Conservation (phyloP, 1,140 invertebrate genomes). For the silkworm (Bombyx mori) region ASM3026992v2 NC_085118.1:8363501-8364000, state of each 20-base stretch:
- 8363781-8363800: conserved; percentile 9
- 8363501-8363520: no score
- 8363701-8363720: conserved; percentile 8
- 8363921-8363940: no score
- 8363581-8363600: no score
- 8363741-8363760: conserved; percentile 9
- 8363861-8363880: conserved; percentile 1
- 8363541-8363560: no score
- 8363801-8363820: conserved; percentile 1
- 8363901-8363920: no score
- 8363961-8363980: no score
- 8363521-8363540: no score
- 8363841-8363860: background rate
- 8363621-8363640: background rate
- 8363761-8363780: conserved; percentile 9
- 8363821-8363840: conserved; percentile 1
- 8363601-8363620: background rate
- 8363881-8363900: background rate
- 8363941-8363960: no score
- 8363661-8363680: conserved; percentile 1
- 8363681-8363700: conserved; percentile 2
- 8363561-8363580: no score
- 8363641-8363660: conserved; percentile 1
- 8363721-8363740: conserved; percentile 8
- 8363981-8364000: no score